Evolutionary conservation across 2,888 invertebrate genomes (phyloP).

Genomic region (Galeruca laticollis): DNA sequence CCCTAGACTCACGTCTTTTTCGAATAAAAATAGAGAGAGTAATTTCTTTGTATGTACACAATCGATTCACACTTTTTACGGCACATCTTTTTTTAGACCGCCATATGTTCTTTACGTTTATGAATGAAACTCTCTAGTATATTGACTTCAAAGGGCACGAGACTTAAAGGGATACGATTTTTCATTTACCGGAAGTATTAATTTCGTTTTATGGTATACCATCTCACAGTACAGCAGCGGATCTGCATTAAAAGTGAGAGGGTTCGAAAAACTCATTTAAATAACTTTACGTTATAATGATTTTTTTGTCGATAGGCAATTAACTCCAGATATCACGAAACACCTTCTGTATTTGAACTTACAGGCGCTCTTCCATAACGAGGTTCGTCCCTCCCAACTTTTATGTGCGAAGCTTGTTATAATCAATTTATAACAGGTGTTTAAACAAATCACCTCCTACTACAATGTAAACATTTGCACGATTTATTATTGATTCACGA

Average conservation of each 20-base stretch:
- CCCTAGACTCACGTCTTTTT: background rate
- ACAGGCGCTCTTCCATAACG: too few relatives aligned
- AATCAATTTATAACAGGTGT: too few relatives aligned
- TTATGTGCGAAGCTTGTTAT: too few relatives aligned
- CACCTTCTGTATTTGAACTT: too few relatives aligned
- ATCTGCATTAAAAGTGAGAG: background rate
- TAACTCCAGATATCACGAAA: too few relatives aligned
- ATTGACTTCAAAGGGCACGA: conserved; percentile 30
- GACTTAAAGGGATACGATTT: conserved; percentile 10
- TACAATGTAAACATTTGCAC: too few relatives aligned
- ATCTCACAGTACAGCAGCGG: conserved; percentile 1
- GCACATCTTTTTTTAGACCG: conserved; percentile 7
- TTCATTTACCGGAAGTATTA: conserved; percentile 34
- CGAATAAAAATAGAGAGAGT: conserved; percentile 13
- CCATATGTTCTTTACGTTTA: conserved; percentile 25
- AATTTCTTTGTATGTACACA: conserved; percentile 6
- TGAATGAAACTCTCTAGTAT: conserved; percentile 33
- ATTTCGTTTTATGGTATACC: conserved; percentile 21
- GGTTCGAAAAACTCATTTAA: background rate
- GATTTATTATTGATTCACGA: too few relatives aligned
- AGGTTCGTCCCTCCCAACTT: too few relatives aligned
- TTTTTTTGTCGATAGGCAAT: too few relatives aligned
- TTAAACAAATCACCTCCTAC: too few relatives aligned
- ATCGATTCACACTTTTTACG: conserved; percentile 14
- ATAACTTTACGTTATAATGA: background rate